Evolutionary conservation across 37 sponge, comb jelly and placozoan genomes (phyloP).

Genomic region (Cladorhizidae sp.): DNA sequence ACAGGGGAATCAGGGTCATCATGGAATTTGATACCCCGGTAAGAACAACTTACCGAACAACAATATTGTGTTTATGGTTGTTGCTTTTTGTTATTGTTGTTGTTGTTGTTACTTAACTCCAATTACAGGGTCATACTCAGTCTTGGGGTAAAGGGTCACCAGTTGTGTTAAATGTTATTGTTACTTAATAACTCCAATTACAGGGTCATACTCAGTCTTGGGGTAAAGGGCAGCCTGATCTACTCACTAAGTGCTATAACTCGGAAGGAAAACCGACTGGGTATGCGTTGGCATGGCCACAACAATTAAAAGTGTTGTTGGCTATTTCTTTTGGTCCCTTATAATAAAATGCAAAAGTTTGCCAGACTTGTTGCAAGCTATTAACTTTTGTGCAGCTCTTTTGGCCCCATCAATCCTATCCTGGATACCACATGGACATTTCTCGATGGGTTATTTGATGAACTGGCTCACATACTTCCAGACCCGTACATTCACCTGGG

Average conservation of each 20-base stretch:
- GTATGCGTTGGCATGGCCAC: slow-evolving; percentile 14
- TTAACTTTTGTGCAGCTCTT: slow-evolving; percentile 14
- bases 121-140: no score
- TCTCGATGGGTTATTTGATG: slow-evolving; percentile 70
- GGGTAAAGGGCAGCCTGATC: slow-evolving; percentile 77
- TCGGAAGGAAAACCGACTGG: slow-evolving; percentile 51
- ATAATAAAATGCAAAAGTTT: background rate
- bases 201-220: slow-evolving; percentile 86
- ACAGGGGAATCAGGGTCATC: slow-evolving; percentile 88
- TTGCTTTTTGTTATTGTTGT: background rate
- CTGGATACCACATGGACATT: slow-evolving; percentile 73
- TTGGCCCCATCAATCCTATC: slow-evolving; percentile 92
- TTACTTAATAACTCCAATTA: background rate
- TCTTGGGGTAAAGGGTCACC: no score
- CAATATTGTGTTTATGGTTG: background rate
- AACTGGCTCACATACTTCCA: slow-evolving; percentile 75
- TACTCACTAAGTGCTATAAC: slow-evolving; percentile 80
- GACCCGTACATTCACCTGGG: slow-evolving; percentile 91
- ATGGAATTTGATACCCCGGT: slow-evolving; percentile 96
- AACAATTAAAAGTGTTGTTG: background rate
- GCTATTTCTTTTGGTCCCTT: background rate
- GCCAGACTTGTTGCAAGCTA: no score
- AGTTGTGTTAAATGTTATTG: no score
- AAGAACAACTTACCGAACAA: no score
- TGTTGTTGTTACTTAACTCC: background rate